Conservation (phyloP, 2,113 vertebrate genomes). For the Castor canadensis region DNA sequence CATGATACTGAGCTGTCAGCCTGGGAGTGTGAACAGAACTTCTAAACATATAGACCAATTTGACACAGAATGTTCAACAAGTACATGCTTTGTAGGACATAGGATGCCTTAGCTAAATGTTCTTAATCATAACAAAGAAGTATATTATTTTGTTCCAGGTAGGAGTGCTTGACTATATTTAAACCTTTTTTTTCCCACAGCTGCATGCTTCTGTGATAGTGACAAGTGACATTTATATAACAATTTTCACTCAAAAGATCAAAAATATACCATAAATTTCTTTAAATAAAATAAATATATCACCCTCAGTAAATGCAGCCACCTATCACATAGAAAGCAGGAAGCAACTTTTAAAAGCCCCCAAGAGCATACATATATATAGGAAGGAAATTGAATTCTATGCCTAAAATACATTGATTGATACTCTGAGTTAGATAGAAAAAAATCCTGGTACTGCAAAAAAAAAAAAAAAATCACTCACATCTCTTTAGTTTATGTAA, state of each 20-base stretch:
- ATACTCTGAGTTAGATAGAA: conserved; percentile 16
- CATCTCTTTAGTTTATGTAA: neutral
- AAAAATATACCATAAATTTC: conserved; percentile 50
- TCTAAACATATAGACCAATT: neutral
- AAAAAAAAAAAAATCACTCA: neutral
- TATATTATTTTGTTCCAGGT: conserved; percentile 7
- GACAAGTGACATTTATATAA: conserved; percentile 56
- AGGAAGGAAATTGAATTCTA: conserved; percentile 10
- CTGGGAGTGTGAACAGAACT: neutral
- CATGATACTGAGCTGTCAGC: neutral
- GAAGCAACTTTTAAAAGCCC: neutral
- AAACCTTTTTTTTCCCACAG: conserved; percentile 31
- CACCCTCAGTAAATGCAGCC: neutral
- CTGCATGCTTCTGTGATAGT: conserved; percentile 50
- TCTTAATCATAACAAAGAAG: conserved; percentile 49
- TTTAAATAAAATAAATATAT: conserved; percentile 36
- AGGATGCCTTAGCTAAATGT: neutral
- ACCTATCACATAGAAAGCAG: neutral
- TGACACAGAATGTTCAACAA: conserved; percentile 21
- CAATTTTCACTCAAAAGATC: conserved; percentile 48
- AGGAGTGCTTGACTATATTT: conserved; percentile 39
- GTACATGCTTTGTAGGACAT: neutral
- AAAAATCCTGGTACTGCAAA: neutral
- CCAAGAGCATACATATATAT: neutral
- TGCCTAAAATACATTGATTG: conserved; percentile 36